Evolutionary conservation across 2,113 vertebrate genomes (phyloP).

Genomic region (Ageneiosus marmoratus): DNA sequence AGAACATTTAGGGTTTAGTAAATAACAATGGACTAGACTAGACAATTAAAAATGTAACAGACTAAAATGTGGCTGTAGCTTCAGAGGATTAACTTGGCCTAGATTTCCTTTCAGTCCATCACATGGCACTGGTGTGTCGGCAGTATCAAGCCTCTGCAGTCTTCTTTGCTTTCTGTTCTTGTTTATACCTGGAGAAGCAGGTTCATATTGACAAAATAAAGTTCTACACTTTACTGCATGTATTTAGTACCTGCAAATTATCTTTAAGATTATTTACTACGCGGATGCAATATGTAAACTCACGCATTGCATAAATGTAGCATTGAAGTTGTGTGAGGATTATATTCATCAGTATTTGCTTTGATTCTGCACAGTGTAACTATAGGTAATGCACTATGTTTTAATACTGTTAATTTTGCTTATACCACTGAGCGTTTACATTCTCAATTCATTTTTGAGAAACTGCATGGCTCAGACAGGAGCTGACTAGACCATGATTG

Average conservation of each 20-base stretch:
- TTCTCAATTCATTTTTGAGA: background rate
- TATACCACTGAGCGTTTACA: background rate
- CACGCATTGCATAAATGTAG: background rate
- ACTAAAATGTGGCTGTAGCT: background rate
- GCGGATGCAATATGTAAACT: no score
- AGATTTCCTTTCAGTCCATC: conserved; percentile 60
- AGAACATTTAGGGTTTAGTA: conserved; percentile 49
- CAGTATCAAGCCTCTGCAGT: conserved; percentile 61
- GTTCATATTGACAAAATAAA: background rate
- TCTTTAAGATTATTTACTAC: background rate
- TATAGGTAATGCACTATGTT: background rate
- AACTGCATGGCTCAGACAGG: background rate
- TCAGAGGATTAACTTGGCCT: background rate
- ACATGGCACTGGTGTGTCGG: conserved; percentile 12
- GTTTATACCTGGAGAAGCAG: conserved; percentile 74
- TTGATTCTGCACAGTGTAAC: background rate
- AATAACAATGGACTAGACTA: conserved; percentile 51
- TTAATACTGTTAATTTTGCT: background rate
- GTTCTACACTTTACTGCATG: background rate
- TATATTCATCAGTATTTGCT: background rate
- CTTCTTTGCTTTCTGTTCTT: conserved; percentile 78
- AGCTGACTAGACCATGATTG: background rate
- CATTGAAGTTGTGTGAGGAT: background rate
- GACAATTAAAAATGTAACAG: conserved; percentile 54
- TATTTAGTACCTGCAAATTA: background rate